Evolutionary conservation across 2,797 vertebrate species (phyloP).

Genomic region (Carcharodon carcharias): DNA sequence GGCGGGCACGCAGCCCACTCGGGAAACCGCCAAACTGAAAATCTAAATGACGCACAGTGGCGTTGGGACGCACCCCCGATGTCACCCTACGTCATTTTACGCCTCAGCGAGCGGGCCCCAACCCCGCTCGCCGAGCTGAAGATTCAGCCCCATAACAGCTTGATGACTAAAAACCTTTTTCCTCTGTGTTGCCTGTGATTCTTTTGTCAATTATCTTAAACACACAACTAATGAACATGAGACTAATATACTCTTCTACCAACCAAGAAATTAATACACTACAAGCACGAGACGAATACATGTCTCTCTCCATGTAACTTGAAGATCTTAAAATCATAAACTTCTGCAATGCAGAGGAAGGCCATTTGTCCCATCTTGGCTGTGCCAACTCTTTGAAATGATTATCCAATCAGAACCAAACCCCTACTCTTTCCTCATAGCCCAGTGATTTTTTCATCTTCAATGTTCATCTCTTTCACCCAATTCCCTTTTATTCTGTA

Average conservation of each 20-base stretch:
- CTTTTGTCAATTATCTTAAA: not conserved
- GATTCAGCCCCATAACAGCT: not conserved
- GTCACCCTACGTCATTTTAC: no score
- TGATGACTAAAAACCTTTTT: not conserved
- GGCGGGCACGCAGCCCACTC: no score
- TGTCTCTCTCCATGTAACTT: no score
- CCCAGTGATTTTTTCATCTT: not conserved
- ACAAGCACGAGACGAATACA: no score
- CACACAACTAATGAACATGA: not conserved
- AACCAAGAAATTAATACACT: no score
- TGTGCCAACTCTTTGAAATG: not conserved
- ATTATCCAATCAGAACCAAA: not conserved
- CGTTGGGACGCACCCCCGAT: no score
- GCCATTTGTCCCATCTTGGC: not conserved
- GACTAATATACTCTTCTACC: not conserved
- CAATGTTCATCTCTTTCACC: not conserved
- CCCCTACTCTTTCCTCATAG: not conserved
- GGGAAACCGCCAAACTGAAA: no score
- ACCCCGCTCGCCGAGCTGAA: no score
- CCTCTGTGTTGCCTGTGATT: not conserved
- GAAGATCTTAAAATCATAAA: not conserved
- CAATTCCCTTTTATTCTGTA: not conserved
- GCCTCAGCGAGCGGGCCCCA: no score
- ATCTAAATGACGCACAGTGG: no score
- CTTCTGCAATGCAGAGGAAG: not conserved